Percentiles rank a stretch among this genome's conserved stretches.
phyloP scores from a whole-genome alignment of 1,140 invertebrate genomes.

The Drosophila lacteicornis region DNA sequence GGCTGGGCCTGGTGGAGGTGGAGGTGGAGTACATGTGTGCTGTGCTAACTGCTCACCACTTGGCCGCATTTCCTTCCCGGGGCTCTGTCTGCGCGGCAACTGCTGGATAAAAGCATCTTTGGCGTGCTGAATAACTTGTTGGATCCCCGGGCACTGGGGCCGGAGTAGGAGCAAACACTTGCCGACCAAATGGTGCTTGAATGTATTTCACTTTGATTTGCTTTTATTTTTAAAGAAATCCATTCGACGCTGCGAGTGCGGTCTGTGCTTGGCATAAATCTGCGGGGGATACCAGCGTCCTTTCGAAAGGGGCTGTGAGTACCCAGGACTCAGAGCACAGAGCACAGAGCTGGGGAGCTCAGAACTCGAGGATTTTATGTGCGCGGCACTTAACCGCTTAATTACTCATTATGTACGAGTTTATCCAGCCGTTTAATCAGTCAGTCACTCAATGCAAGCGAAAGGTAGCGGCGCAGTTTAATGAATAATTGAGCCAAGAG shows the following conservation, averaged over 20 bases:
- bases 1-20: not conserved
- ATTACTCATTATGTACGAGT: conserved; percentile 45
- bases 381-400: conserved; percentile 47
- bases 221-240: conserved; percentile 49
- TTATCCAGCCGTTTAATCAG: conserved; percentile 51
- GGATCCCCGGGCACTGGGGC: conserved; percentile 15
- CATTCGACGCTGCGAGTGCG: conserved; percentile 24
- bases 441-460: conserved; percentile 31
- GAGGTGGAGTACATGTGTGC: conserved; percentile 43
- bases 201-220: conserved; percentile 62
- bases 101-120: conserved; percentile 67
- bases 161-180: conserved; percentile 36
- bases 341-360: not conserved
- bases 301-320: not conserved
- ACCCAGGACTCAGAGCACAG: not conserved
- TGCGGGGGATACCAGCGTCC: conserved; percentile 10
- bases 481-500: conserved; percentile 43
- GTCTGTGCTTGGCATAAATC: conserved; percentile 51
- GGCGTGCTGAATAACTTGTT: conserved; percentile 57
- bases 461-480: conserved; percentile 43
- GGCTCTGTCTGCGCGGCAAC: conserved; percentile 32
- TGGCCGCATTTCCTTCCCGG: conserved; percentile 42
- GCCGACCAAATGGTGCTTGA: conserved; percentile 62
- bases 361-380: conserved; percentile 37
- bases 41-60: conserved; percentile 65